These are phyloP conservation scores for Heteromyza rotundicornis DNA, from an alignment of 2,888 invertebrate genomes.

Conservation along the genomic window DNA sequence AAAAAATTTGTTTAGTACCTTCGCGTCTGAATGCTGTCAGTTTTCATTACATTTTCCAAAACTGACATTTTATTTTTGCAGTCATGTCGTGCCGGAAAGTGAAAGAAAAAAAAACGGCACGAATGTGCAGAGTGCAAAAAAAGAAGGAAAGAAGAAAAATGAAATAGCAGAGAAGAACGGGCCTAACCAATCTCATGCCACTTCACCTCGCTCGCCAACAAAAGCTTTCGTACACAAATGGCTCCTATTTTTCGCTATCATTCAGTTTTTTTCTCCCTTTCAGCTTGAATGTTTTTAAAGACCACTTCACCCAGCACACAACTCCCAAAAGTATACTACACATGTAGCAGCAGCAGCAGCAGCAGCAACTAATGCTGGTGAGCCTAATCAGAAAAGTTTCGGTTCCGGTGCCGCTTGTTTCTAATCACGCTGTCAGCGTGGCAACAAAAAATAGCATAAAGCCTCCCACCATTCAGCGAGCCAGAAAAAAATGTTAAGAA, in stretches of 20 bases:
- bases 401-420: not conserved
- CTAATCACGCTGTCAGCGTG: constrained; percentile 3
- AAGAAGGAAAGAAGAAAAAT: too few species aligned
- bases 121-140: too few species aligned
- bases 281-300: not conserved
- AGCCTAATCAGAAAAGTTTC: constrained; percentile 3
- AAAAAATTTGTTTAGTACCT: not conserved
- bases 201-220: too few species aligned
- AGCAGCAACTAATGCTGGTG: not conserved
- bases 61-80: constrained; percentile 8
- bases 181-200: too few species aligned
- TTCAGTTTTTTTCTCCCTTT: too few species aligned
- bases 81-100: not conserved
- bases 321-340: not conserved
- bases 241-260: too few species aligned
- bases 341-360: not conserved
- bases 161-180: too few species aligned
- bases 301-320: not conserved
- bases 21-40: constrained; percentile 6
- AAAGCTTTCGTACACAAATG: too few species aligned
- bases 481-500: not conserved
- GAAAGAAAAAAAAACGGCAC: not conserved
- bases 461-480: not conserved
- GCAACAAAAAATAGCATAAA: not conserved
- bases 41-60: constrained; percentile 14